Evolutionary conservation across 2,113 vertebrate genomes (phyloP), one percentile per base, ranked within the genome.

Genomic region (Sterna hirundo): DNA sequence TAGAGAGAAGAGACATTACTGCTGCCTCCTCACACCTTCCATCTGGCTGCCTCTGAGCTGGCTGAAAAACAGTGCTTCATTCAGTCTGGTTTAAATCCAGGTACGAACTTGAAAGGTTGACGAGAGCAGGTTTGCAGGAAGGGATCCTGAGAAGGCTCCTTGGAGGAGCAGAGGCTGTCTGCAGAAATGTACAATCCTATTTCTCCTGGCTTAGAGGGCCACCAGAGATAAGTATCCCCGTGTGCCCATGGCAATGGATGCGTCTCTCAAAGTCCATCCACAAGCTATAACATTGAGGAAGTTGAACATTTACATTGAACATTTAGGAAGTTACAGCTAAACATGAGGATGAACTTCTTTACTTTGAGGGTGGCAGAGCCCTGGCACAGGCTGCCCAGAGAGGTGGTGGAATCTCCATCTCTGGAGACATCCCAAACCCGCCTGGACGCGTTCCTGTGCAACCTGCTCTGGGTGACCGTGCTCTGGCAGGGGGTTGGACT

Each of bases 161-260:
- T 27, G 34, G 60, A 69, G 61, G 79, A 86, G 36, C 60, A 83
- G 55, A 36, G 11, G 34, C 5, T 64, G 7, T 6, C 42, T 75
- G 44, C 22, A 79, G 34, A 69, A 79, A 25, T 5, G 6, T 8
- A 36, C 20, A 5, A 8, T 4, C 22, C 23, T 40, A 8, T 26
- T 80, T 44, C 58, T 64, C 68, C 7, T 6, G 16, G 44, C 13
- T 49, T 23, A 55, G n/a, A 75, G 23, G 70, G 19, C n/a, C 40
- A 58, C 0, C 1, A 60, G 16, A 54, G 17, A 30, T 44, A 81
- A 42, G 9, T 5, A 47, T 18, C 42, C 18, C 13, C 44, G 32
- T 0, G 0, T 46, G 15, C 13, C 38, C 19, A 20, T 5, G 21
- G 29, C 65, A 68, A 16, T 2, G 27, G 60, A 21, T 34, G 19